A percentile compares a stretch with the other conserved stretches of the same genome.
phyloP scores from a whole-genome alignment of 2,888 invertebrate species.

The Drymonia ruficornis region DNA sequence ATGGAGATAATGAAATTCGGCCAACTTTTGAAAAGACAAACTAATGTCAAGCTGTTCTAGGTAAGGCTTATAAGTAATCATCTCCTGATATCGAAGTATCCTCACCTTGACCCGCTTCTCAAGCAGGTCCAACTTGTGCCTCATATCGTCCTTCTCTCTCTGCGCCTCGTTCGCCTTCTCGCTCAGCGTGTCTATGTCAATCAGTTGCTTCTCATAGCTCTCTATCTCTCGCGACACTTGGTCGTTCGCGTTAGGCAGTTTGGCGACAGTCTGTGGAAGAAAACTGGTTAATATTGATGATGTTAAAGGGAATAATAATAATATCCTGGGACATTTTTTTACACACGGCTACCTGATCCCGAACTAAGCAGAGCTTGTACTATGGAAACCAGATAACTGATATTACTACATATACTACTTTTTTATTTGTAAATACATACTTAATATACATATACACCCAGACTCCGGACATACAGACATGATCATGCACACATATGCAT shows the following conservation, averaged over 20 bases:
- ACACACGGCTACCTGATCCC: too few species aligned
- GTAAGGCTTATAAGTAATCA: not conserved
- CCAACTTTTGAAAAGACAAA: too few species aligned
- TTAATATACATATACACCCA: too few species aligned
- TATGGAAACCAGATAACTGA: too few species aligned
- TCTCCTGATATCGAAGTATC: not conserved
- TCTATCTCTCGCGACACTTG: slow-evolving; percentile 88
- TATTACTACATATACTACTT: too few species aligned
- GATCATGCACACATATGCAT: too few species aligned
- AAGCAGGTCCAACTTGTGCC: slow-evolving; percentile 88
- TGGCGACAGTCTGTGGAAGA: slow-evolving; percentile 85
- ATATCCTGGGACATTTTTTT: too few species aligned
- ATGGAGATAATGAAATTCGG: too few species aligned
- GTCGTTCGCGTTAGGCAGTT: slow-evolving; percentile 86
- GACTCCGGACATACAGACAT: too few species aligned
- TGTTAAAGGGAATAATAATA: not conserved
- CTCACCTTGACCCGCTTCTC: slow-evolving; percentile 89
- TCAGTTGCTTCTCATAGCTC: slow-evolving; percentile 90
- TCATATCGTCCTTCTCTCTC: slow-evolving; percentile 86
- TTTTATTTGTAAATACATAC: too few species aligned
- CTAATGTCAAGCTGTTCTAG: too few species aligned
- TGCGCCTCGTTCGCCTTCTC: slow-evolving; percentile 89
- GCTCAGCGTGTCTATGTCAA: slow-evolving; percentile 91
- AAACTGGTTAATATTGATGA: not conserved
- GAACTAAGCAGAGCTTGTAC: too few species aligned